Percentiles rank a stretch among this genome's conserved stretches.
Evolutionary conservation across 2,888 invertebrate species (phyloP).

Genomic region (Micoletzkya japonica): DNA sequence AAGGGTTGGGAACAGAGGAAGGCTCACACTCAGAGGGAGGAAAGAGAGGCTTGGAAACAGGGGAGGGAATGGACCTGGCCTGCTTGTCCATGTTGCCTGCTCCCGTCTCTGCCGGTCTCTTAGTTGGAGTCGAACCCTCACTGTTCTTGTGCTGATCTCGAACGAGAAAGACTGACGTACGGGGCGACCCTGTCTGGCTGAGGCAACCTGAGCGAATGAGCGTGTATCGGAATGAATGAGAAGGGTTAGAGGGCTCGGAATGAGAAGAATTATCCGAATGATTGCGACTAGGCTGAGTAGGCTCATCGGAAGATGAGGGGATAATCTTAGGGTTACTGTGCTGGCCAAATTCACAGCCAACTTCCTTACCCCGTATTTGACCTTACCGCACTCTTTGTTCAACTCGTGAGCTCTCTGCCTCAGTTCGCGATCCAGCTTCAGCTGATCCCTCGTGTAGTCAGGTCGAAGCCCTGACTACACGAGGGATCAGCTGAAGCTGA

Average conservation of each 20-base stretch:
- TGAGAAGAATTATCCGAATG: background rate
- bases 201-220: background rate
- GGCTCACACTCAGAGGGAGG: background rate
- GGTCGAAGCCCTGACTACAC: too few species aligned
- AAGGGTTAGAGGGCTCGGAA: too few species aligned
- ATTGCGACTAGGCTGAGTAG: background rate
- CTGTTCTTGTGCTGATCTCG: too few species aligned
- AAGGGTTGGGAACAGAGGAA: background rate
- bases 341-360: background rate
- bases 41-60: background rate
- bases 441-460: background rate
- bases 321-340: background rate
- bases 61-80: background rate
- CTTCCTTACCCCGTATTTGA: background rate
- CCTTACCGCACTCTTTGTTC: background rate
- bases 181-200: background rate
- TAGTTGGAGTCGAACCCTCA: too few species aligned
- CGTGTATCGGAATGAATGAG: background rate
- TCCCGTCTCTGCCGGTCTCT: background rate
- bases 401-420: background rate
- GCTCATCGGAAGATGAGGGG: background rate
- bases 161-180: too few species aligned
- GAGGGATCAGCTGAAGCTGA: too few species aligned
- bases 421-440: background rate
- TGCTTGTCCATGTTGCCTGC: background rate